phyloP scores from a whole-genome alignment of 2,888 invertebrate species.

The Eupelmus urozonus region DNA sequence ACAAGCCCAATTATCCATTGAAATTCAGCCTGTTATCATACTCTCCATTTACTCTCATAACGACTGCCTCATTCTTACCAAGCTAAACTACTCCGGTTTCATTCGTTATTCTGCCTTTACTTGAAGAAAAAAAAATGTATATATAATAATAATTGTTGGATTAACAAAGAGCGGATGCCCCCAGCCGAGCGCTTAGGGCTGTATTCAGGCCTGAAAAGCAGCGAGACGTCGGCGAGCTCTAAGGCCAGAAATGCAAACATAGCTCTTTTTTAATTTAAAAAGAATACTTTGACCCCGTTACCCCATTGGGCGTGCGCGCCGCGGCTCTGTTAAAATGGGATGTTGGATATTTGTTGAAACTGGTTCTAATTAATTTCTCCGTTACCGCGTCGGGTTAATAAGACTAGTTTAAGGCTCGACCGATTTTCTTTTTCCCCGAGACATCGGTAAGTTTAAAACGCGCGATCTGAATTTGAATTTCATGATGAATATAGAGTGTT shows the following conservation, averaged over 20 bases:
- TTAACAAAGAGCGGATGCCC: constrained; percentile 35
- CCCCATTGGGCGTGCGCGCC: constrained; percentile 4
- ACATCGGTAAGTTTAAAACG: no score
- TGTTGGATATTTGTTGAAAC: no score
- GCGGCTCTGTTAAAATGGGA: no score
- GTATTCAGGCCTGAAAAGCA: constrained; percentile 43
- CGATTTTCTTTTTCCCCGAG: no score
- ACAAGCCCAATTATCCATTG: no score
- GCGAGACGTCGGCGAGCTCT: neutral
- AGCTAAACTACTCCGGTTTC: neutral
- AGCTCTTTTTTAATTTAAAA: constrained; percentile 9
- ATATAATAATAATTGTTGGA: constrained; percentile 28
- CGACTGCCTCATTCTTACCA: no score
- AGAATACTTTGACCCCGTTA: constrained; percentile 24
- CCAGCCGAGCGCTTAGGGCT: constrained; percentile 36
- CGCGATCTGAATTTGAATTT: no score
- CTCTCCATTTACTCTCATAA: no score
- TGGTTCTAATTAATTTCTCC: no score
- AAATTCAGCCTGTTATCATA: no score
- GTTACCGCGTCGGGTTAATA: no score
- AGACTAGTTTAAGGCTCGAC: no score
- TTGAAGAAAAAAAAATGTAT: neutral
- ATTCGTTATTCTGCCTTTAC: neutral
- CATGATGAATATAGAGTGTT: neutral
- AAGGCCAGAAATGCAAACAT: constrained; percentile 15